phyloP scores from a whole-genome alignment of 1,140 invertebrate genomes.

The Brachionus manjavacas region DNA sequence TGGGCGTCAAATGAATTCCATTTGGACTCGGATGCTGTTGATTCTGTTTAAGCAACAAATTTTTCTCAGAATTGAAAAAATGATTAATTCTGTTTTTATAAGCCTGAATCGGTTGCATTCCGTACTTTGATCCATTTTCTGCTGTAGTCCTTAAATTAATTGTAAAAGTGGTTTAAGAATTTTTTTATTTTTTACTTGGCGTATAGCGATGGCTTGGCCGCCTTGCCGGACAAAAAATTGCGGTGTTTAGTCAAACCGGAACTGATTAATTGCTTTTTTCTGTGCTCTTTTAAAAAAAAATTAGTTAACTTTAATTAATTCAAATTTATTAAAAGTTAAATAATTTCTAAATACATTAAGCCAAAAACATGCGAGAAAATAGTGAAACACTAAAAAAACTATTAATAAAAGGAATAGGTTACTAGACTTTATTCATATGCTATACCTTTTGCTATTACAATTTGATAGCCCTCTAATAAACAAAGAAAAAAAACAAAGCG shows the following conservation, averaged over 20 bases:
- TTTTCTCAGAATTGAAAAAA: neutral
- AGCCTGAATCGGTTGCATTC: neutral
- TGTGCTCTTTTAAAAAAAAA: constrained; percentile 11
- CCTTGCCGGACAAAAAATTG: neutral
- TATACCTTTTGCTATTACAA: constrained; percentile 33
- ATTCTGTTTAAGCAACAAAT: neutral
- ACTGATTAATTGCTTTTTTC: constrained; percentile 3
- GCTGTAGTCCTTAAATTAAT: neutral
- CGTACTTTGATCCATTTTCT: neutral
- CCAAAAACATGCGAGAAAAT: neutral
- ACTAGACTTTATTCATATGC: neutral
- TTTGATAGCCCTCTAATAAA: constrained; percentile 32
- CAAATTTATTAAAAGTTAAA: neutral
- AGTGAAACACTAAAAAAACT: neutral
- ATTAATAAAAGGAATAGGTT: neutral
- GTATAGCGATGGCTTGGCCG: neutral
- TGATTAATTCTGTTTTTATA: neutral
- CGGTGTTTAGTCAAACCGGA: neutral
- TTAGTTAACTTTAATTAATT: neutral
- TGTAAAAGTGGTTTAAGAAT: neutral
- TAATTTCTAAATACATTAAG: neutral
- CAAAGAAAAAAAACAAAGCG: neutral
- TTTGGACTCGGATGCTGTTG: neutral
- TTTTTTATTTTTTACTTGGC: neutral
- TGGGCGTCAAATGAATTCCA: neutral